These are phyloP conservation scores for Mylabris sibirica DNA, from an alignment of 2,888 invertebrate genomes.

Conservation along the genomic window DNA sequence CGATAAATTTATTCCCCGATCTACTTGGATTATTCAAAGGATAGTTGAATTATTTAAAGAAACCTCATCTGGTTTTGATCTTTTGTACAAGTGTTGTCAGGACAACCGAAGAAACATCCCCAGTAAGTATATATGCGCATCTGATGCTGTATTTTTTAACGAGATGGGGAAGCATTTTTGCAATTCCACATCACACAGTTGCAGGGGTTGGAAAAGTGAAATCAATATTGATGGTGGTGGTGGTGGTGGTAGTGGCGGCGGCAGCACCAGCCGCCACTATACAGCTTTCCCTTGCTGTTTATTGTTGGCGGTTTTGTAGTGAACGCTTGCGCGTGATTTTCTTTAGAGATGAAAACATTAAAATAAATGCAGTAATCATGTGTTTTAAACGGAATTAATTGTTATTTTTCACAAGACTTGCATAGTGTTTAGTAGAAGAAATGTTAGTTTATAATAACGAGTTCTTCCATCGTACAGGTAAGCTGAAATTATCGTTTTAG, in stretches of 20 bases:
- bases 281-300: conserved; percentile 3
- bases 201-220: conserved; percentile 8
- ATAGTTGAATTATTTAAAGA: not conserved
- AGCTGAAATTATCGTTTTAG: not conserved
- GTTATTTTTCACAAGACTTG: not conserved
- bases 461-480: not conserved
- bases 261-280: not conserved
- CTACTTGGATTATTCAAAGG: not conserved
- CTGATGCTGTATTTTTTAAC: not conserved
- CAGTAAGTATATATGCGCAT: not conserved
- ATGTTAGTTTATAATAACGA: not conserved
- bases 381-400: not conserved
- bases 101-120: not conserved
- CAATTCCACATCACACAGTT: not conserved
- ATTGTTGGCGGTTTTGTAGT: conserved; percentile 7
- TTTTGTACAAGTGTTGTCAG: not conserved
- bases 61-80: not conserved
- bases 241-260: not conserved
- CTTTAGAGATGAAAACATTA: not conserved
- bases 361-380: not conserved
- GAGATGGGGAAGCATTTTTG: conserved; percentile 5
- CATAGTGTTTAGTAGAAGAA: not conserved
- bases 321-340: not conserved
- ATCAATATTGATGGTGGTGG: conserved; percentile 2
- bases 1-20: not conserved